These are phyloP conservation scores for Epicampocera succincta DNA, from an alignment of 2,888 invertebrate species.

Conservation along the genomic window DNA sequence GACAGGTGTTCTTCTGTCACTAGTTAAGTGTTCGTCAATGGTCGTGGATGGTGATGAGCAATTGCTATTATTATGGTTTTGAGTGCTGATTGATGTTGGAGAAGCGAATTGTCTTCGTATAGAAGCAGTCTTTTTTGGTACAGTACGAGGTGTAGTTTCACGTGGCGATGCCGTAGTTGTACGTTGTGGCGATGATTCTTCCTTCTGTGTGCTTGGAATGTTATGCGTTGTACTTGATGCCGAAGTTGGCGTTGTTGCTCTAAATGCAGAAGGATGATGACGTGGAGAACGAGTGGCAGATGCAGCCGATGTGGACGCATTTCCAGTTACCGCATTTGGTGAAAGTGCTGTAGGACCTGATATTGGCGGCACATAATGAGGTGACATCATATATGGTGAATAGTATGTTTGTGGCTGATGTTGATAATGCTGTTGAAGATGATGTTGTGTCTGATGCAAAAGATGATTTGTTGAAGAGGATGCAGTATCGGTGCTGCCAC, in stretches of 20 bases:
- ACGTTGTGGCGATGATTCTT: slow-evolving; percentile 76
- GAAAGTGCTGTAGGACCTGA: slow-evolving; percentile 62
- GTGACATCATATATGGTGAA: slow-evolving; percentile 77
- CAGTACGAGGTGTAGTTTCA: slow-evolving; percentile 79
- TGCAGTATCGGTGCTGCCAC: slow-evolving; percentile 51
- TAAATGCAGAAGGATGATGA: slow-evolving; percentile 69
- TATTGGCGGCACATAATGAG: slow-evolving; percentile 75
- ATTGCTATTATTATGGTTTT: slow-evolving; percentile 68
- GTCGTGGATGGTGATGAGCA: slow-evolving; percentile 76
- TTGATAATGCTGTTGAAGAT: slow-evolving; percentile 71
- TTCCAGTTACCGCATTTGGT: slow-evolving; percentile 66
- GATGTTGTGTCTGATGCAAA: slow-evolving; percentile 66
- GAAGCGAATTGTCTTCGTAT: slow-evolving; percentile 82
- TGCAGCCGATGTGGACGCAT: slow-evolving; percentile 42
- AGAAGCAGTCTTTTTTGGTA: slow-evolving; percentile 82
- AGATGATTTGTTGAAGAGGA: slow-evolving; percentile 65
- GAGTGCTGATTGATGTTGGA: slow-evolving; percentile 74
- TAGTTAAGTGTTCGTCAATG: slow-evolving; percentile 65
- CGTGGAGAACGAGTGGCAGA: slow-evolving; percentile 69
- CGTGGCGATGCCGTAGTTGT: slow-evolving; percentile 77
- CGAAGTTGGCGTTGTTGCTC: slow-evolving; percentile 66
- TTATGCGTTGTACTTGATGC: slow-evolving; percentile 69
- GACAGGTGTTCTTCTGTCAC: slow-evolving; percentile 67
- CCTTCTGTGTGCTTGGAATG: slow-evolving; percentile 74
- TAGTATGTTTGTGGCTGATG: slow-evolving; percentile 76